Conservation (phyloP, 2,888 invertebrate genomes). For the Oscheius sp. region DNA sequence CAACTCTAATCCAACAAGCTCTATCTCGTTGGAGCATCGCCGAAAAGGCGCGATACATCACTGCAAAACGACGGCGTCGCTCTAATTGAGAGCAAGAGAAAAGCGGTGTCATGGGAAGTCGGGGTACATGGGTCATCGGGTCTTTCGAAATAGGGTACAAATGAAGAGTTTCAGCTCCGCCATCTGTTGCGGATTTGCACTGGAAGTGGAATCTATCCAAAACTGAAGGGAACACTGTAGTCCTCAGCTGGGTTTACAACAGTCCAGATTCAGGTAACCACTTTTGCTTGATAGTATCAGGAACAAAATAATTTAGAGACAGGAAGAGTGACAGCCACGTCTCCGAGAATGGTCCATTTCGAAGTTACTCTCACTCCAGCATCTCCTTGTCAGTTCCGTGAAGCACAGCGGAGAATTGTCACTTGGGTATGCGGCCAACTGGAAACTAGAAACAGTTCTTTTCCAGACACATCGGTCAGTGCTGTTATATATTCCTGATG, state of each 20-base stretch:
- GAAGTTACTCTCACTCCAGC: constrained; percentile 43
- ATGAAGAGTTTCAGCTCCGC: constrained; percentile 46
- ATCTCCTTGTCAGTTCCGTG: constrained; percentile 44
- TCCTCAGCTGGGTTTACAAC: constrained; percentile 45
- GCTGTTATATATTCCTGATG: constrained; percentile 48
- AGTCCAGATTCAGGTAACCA: constrained; percentile 32
- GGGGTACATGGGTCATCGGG: not conserved
- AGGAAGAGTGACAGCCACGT: not conserved
- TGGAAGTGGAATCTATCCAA: constrained; percentile 48
- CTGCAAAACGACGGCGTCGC: constrained; percentile 27
- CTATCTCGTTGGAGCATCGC: constrained; percentile 27
- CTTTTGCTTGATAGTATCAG: not conserved
- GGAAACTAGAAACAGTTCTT: not conserved
- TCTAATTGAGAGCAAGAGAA: constrained; percentile 13
- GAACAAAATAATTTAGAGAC: not conserved
- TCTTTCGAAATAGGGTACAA: not conserved
- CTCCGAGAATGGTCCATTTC: constrained; percentile 49
- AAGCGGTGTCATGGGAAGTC: constrained; percentile 1
- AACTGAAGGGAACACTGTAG: constrained; percentile 40
- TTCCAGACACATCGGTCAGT: constrained; percentile 52
- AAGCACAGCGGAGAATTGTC: constrained; percentile 46
- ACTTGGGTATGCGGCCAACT: constrained; percentile 37
- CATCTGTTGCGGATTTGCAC: constrained; percentile 39
- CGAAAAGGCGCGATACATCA: constrained; percentile 37
- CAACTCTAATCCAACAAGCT: constrained; percentile 7